Conservation (phyloP, 1,140 invertebrate species). For the Eubasilissa regina region DNA sequence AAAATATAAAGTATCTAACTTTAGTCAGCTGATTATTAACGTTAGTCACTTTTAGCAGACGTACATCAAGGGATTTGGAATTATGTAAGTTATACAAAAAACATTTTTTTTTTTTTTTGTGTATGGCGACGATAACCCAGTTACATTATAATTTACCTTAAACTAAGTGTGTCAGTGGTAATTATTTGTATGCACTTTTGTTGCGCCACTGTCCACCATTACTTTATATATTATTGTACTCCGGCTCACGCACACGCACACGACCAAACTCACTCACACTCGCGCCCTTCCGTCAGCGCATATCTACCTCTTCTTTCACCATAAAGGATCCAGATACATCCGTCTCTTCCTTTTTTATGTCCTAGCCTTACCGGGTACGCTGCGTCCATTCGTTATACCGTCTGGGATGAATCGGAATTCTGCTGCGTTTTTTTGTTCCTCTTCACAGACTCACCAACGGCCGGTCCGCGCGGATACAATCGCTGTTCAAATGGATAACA, state of each 20-base stretch:
- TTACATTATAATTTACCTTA: no score
- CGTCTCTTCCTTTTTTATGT: conserved; percentile 55
- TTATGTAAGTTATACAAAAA: no score
- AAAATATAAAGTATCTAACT: no score
- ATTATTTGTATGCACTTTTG: no score
- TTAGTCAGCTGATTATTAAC: no score
- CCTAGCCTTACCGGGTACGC: conserved; percentile 23
- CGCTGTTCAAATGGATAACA: neutral
- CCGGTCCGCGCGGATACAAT: neutral
- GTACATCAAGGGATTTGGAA: no score
- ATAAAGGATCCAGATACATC: conserved; percentile 42
- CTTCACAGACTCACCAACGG: conserved; percentile 20
- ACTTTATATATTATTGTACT: conserved; percentile 57
- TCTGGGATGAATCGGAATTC: conserved; percentile 58
- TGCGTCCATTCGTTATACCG: conserved; percentile 55
- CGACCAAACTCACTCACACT: neutral
- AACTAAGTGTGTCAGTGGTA: no score
- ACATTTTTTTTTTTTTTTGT: no score
- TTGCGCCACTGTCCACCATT: conserved; percentile 45
- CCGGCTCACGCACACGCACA: conserved; percentile 32
- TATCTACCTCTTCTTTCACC: conserved; percentile 44
- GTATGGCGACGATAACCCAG: no score
- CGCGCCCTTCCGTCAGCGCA: conserved; percentile 7
- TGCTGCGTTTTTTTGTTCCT: conserved; percentile 48
- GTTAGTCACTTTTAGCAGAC: no score